Conservation (phyloP, 2,113 vertebrate genomes). For the Tetraodon nigroviridis region DNA sequence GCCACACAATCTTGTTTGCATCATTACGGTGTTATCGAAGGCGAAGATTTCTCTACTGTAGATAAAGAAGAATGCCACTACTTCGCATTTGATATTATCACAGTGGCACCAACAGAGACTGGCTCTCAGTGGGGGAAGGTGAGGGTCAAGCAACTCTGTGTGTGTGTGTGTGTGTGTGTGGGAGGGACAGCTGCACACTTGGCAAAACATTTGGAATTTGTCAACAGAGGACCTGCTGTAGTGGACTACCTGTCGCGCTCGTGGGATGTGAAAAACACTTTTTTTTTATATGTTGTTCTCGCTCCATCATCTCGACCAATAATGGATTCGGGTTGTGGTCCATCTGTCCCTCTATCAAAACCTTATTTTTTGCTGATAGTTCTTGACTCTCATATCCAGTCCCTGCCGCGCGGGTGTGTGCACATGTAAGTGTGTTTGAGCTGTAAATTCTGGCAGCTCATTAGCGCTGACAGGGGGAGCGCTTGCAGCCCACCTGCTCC, state of each 20-base stretch:
- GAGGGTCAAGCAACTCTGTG: conserved; percentile 20
- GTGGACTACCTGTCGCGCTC: conserved; percentile 21
- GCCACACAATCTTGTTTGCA: conserved; percentile 31
- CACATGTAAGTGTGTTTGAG: conserved; percentile 37
- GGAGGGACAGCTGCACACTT: conserved; percentile 10
- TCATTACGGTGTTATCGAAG: conserved; percentile 38
- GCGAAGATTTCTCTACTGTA: conserved; percentile 16
- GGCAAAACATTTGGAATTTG: conserved; percentile 20
- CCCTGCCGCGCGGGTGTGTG: conserved; percentile 29
- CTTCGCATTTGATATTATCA: conserved; percentile 43
- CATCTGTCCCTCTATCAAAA: conserved; percentile 61
- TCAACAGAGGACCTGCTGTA: conserved; percentile 6
- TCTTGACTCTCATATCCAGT: conserved; percentile 29
- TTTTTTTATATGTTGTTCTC: conserved; percentile 21
- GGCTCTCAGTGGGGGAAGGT: conserved; percentile 25
- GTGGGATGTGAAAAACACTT: conserved; percentile 31
- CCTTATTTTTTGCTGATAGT: conserved; percentile 46
- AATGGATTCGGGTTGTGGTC: conserved; percentile 45
- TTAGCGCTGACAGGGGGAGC: conserved; percentile 66
- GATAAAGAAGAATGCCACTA: conserved; percentile 11
- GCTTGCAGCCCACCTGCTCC: conserved; percentile 66
- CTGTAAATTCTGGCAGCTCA: conserved; percentile 68
- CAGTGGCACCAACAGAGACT: conserved; percentile 17
- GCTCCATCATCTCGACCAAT: conserved; percentile 38
- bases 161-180: not conserved